phyloP scores from a whole-genome alignment of 2,888 invertebrate species.

The Hydriomena furcata region DNA sequence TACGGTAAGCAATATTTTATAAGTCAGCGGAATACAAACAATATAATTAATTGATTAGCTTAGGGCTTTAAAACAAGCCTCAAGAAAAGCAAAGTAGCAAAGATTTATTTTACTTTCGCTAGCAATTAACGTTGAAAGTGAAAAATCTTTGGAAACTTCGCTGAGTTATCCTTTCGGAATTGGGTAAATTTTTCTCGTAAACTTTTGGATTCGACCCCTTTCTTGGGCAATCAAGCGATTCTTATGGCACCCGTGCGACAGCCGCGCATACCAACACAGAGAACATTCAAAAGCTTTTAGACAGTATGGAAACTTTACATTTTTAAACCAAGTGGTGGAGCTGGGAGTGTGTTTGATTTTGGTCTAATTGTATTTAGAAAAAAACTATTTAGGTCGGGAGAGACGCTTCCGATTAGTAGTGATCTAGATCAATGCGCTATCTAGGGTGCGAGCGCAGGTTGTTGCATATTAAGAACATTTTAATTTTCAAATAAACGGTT shows the following conservation, averaged over 20 bases:
- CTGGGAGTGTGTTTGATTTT: background rate
- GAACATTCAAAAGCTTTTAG: constrained; percentile 28
- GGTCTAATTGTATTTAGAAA: background rate
- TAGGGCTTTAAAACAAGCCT: constrained; percentile 65
- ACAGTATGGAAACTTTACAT: constrained; percentile 16
- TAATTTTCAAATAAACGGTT: too few species aligned
- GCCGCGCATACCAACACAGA: constrained; percentile 40
- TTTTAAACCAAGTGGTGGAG: background rate
- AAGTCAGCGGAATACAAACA: constrained; percentile 55
- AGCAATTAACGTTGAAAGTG: constrained; percentile 81
- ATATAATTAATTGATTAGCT: constrained; percentile 78
- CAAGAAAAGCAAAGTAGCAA: constrained; percentile 67
- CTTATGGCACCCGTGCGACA: constrained; percentile 53
- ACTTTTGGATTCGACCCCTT: constrained; percentile 79
- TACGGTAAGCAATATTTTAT: constrained; percentile 32
- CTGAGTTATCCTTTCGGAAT: constrained; percentile 65
- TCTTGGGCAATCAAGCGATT: constrained; percentile 73
- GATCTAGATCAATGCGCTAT: too few species aligned
- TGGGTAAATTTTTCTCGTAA: constrained; percentile 78
- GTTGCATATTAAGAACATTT: too few species aligned
- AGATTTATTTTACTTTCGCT: constrained; percentile 79
- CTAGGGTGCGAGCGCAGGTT: too few species aligned
- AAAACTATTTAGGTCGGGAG: background rate
- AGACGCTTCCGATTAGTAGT: too few species aligned
- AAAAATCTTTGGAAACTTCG: constrained; percentile 77